Evolutionary conservation across 2,797 vertebrate genomes (phyloP), one percentile per base, ranked within the genome.

Genomic region (Podarcis lilfordi): DNA sequence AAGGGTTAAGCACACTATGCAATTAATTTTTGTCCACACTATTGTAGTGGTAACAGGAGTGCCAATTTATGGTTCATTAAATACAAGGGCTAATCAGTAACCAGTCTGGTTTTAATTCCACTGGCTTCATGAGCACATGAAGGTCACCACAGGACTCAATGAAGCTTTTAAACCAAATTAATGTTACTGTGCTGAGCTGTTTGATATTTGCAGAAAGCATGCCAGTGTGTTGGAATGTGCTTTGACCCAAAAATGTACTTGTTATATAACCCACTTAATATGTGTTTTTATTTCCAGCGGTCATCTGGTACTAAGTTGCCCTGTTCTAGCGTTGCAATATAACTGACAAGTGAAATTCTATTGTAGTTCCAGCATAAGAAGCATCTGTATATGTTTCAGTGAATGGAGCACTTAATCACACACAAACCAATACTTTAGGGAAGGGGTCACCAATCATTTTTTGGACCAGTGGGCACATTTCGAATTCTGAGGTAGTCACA

Each of bases 21-120:
- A 17, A 29, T 45, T 82, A 43, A 82, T 72, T 80, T 74, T 80
- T 25, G 61, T 64, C 76, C 37, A 61, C 37, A 29, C 19, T 61
- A 11, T 40, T 32, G 21, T 15, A 91, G 71, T 87, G 85, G 55
- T 45, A 89, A 17, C 0, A 43, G 64, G 61, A 85, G 68, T 89
- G 29, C 55, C 17, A 66, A 83, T 83, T 91, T 83, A 61, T 29
- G n/a, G 78, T 21, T 79, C 76, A 35, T 40, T 82, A 86, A 89
- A 79, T 40, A 77, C 23, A 35, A 9, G 23, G 21, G 72, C 32
- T 91, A 82, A 43, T 72, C 55, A 84, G 40, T 89, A 85, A 78
- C 66, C 29, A 19, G 19, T 72, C 59, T 80, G 13, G 0, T 91
- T 93, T 89, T 87, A 91, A 88, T 88, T 27, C 15, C 75, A 83